Evolutionary conservation across 2,888 invertebrate genomes (phyloP), one percentile per base, ranked within the genome.

Genomic region (Timandra comae): DNA sequence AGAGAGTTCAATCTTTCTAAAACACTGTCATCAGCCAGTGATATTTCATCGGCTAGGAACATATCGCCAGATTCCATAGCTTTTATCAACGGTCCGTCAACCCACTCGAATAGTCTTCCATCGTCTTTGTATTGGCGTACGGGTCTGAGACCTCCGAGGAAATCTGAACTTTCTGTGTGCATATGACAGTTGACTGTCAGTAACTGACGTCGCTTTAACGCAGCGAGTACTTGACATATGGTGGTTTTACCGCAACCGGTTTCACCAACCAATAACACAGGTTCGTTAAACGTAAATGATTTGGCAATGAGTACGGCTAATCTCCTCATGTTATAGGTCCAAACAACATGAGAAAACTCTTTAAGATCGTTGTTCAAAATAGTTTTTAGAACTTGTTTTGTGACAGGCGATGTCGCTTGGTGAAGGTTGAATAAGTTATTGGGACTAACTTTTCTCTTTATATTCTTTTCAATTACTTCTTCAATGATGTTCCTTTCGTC

Each of bases 221-320:
- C 87, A 3, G 97, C 93, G 30, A 96, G 87, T 9, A 98, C 85
- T 81, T 99, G 96, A 55, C 97, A 98, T 3, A 98, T 90, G 0
- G 98, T 98, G 0, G 99, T 99, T 86, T 99, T 99, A 0, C 99
- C 99, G 63, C 98, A 96, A 0, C 98, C 99, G 1, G 99, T 99
- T 64, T 98, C 98, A 6, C 99, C 99, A 0, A 99, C 97, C 24
- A 99, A 80, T 27, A 99, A 76, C 1, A 98, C 94, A 0, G 99
- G 99, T 70, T 99, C 99, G 52, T 93, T 89, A 60, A 96, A 99
- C 46, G 91, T 89, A 49, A 97, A 88, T 0, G 98, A 95, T 78
- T 98, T 95, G 0, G 90, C 91, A 1, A 93, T 91, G 8, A 94
- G 67, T 8, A 94, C 91, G 0, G 93, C 93, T 66, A 93, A 87